These are phyloP conservation scores for Cephalopterus ornatus DNA, from an alignment of 2,113 vertebrate species.

Conservation along the genomic window DNA sequence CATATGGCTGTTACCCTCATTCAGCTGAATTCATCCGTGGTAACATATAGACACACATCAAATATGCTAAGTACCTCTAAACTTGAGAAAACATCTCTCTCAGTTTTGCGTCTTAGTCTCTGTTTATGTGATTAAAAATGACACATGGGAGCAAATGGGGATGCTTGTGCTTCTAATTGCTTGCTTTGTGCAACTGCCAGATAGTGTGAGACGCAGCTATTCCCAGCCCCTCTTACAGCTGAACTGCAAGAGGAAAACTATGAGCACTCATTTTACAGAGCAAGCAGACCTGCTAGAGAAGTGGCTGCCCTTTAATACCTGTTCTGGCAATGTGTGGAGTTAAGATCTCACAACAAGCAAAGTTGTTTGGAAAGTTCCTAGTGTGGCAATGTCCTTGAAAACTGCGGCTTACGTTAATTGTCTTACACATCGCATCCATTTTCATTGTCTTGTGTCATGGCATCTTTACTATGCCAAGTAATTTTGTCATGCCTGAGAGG, in stretches of 20 bases:
- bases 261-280: background rate
- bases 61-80: background rate
- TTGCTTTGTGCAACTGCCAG: background rate
- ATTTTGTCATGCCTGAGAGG: background rate
- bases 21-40: background rate
- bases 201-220: background rate
- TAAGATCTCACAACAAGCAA: background rate
- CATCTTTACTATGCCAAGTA: background rate
- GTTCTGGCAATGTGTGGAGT: background rate
- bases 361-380: background rate
- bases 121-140: slow-evolving; percentile 13
- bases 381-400: background rate
- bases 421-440: background rate
- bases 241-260: background rate
- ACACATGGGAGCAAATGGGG: background rate
- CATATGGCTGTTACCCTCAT: background rate
- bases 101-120: background rate
- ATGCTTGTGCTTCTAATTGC: background rate
- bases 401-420: background rate
- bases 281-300: background rate
- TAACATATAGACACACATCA: background rate
- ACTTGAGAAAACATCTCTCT: background rate
- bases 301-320: background rate
- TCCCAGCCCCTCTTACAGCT: background rate
- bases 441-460: background rate